Conservation (phyloP, 2,888 invertebrate species). For the Aspidapion aeneum region DNA sequence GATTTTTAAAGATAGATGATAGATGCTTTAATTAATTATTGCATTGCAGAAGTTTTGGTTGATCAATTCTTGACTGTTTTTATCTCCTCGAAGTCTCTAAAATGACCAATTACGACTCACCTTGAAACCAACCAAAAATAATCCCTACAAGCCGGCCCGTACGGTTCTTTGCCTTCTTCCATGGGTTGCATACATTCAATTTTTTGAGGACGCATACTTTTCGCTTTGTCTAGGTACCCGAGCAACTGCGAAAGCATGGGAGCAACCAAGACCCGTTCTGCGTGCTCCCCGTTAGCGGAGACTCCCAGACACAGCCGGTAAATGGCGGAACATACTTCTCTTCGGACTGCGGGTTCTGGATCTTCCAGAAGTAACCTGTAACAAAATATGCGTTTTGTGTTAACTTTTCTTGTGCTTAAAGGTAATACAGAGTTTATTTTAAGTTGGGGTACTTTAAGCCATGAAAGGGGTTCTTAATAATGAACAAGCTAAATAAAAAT, state of each 20-base stretch:
- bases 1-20: too few relatives aligned
- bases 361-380: conserved; percentile 67
- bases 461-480: too few relatives aligned
- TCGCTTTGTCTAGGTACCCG: conserved; percentile 77
- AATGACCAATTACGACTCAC: too few relatives aligned
- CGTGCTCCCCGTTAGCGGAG: conserved; percentile 43
- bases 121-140: conserved; percentile 88
- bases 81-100: too few relatives aligned
- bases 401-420: too few relatives aligned
- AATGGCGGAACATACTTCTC: conserved; percentile 90
- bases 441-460: too few relatives aligned
- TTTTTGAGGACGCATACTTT: conserved; percentile 72
- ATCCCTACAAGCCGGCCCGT: conserved; percentile 91
- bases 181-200: conserved; percentile 49
- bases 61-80: too few relatives aligned
- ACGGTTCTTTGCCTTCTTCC: conserved; percentile 89
- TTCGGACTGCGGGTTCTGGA: conserved; percentile 85
- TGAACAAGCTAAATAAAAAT: too few relatives aligned
- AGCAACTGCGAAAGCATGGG: conserved; percentile 80
- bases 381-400: too few relatives aligned
- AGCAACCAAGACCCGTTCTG: conserved; percentile 63
- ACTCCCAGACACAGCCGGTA: conserved; percentile 81
- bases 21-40: too few relatives aligned
- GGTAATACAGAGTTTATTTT: too few relatives aligned
- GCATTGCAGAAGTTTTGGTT: too few relatives aligned